Evolutionary conservation across 2,113 vertebrate species (phyloP), one percentile per base, ranked within the genome.

Genomic region (Meleagris gallopavo): DNA sequence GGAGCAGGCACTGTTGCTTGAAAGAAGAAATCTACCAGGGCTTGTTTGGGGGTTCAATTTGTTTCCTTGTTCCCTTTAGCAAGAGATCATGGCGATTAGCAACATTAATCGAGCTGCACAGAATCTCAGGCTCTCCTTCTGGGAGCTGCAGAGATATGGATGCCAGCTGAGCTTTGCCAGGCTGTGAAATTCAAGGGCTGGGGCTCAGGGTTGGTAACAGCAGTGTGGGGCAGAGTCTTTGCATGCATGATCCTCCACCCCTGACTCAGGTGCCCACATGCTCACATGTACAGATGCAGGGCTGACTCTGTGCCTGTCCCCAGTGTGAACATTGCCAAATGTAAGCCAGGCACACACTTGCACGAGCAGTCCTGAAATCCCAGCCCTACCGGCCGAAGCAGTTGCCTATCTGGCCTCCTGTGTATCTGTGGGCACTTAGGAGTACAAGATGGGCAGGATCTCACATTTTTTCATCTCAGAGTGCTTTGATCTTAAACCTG

Each of bases 221-320:
- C 0, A 0, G 5, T 16, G 16, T 12, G 36, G 40, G 45, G 18
- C 40, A 58, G 73, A 22, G 30, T n/a, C 24, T 58, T 72, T 71
- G 73, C 9, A 7, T 0, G 1, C 20, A 16, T 38, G 40, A 5
- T 75, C 45, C 32, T 82, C 41, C 40, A 25, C 0, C 4, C 43
- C 0, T 0, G 2, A 29, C 27, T 45, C 25, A 29, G 58, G 18
- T 62, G 65, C 52, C 29, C 4, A 11, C 1, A 1, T 0, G 0
- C 32, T 76, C 36, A 27, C 45, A 10, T 0, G 4, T 21, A 27
- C 18, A 11, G 22, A 75, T 85, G 38, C 20, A 55, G 57, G 36
- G 14, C 16, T 5, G 34, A 29, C 7, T 61, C 60, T 74, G 45
- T 60, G 61, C 52, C 2, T 2, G 25, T 54, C 14, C 36, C 24